Conservation (phyloP, 1,140 invertebrate species). For the Zaprionus africanus region DNA sequence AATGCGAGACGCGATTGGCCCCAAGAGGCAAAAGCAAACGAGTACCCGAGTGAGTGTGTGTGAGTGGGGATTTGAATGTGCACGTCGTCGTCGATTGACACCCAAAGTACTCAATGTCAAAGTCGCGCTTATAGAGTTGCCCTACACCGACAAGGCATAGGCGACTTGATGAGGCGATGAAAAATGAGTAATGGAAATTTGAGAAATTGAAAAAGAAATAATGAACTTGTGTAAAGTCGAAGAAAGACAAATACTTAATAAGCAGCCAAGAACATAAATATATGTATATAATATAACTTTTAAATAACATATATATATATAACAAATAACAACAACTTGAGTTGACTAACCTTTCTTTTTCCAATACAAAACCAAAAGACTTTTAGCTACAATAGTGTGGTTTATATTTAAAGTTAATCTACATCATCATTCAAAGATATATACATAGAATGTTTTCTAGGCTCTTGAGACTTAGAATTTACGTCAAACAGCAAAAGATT, state of each 20-base stretch:
- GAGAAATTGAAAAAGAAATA: neutral
- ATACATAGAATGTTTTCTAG: neutral
- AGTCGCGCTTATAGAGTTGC: slow-evolving; percentile 39
- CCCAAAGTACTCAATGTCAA: slow-evolving; percentile 64
- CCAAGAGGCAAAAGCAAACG: slow-evolving; percentile 1
- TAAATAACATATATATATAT: neutral
- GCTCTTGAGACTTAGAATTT: neutral
- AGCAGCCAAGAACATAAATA: neutral
- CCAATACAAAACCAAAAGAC: no score
- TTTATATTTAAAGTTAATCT: neutral
- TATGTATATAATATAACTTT: neutral
- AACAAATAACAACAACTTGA: neutral
- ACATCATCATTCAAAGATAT: neutral
- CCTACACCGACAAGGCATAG: neutral
- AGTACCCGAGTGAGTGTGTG: neutral
- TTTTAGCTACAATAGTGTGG: no score
- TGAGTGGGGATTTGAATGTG: slow-evolving; percentile 27
- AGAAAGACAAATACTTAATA: neutral
- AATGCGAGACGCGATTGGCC: no score
- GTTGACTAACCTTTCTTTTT: no score
- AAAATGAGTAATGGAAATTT: neutral
- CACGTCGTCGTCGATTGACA: slow-evolving; percentile 52
- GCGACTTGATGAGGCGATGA: neutral
- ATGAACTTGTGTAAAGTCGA: neutral
- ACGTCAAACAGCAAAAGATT: neutral